phyloP scores from a whole-genome alignment of 2,113 vertebrate species.

The Callipepla squamata region DNA sequence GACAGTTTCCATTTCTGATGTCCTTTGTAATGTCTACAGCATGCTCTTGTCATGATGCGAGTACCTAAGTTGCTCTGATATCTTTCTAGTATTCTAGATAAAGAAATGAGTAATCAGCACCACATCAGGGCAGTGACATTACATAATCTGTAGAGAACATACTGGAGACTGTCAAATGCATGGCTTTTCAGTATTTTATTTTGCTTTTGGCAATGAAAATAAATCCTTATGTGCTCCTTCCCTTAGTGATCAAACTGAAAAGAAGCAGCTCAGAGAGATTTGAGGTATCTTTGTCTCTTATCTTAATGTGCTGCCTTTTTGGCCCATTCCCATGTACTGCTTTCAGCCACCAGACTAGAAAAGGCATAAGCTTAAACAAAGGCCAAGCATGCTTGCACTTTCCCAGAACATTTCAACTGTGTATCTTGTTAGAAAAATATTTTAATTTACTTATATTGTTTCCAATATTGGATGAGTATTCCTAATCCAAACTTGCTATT shows the following conservation, averaged over 20 bases:
- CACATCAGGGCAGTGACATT: neutral
- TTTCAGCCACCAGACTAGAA: neutral
- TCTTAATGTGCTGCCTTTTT: neutral
- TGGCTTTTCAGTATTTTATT: neutral
- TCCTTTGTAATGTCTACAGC: neutral
- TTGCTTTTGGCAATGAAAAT: neutral
- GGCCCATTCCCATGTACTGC: neutral
- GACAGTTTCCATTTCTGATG: neutral
- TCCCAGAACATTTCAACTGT: neutral
- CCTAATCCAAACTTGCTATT: neutral
- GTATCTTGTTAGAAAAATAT: neutral
- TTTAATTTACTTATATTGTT: neutral
- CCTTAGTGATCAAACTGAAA: neutral
- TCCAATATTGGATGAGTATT: neutral
- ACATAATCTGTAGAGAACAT: neutral
- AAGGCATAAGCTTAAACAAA: neutral
- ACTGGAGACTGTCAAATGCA: neutral
- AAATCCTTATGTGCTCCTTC: neutral
- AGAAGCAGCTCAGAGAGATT: neutral
- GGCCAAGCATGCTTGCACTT: neutral
- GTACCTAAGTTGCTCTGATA: neutral
- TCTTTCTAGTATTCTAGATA: neutral
- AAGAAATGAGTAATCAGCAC: neutral
- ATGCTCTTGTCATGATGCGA: neutral
- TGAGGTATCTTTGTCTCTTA: neutral